A percentile compares a stretch with the other conserved stretches of the same genome.
Evolutionary conservation across 2,888 invertebrate genomes (phyloP).

Genomic region (Laothoe populi): DNA sequence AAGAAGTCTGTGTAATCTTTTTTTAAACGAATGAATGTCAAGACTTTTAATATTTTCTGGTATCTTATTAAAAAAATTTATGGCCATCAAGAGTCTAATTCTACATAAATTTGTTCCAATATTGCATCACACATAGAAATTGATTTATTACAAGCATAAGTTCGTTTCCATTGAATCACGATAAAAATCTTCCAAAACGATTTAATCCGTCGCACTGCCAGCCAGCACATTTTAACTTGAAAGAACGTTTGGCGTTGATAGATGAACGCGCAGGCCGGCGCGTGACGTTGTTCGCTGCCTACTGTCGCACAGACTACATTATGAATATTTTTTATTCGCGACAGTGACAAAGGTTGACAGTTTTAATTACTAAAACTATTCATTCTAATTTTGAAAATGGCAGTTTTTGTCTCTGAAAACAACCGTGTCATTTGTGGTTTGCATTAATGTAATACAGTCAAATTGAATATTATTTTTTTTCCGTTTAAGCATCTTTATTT

Average conservation of each 20-base stretch:
- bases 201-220: slow-evolving; percentile 31
- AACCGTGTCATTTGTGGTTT: neutral
- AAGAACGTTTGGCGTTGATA: slow-evolving; percentile 34
- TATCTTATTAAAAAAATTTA: too few relatives aligned
- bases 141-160: too few relatives aligned
- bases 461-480: too few relatives aligned
- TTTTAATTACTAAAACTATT: neutral
- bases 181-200: slow-evolving; percentile 28
- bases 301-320: slow-evolving; percentile 3
- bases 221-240: slow-evolving; percentile 29
- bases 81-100: too few relatives aligned
- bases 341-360: neutral
- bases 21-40: too few relatives aligned
- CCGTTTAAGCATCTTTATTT: too few relatives aligned
- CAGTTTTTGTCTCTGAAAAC: neutral
- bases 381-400: neutral
- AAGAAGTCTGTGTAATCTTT: too few relatives aligned
- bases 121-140: too few relatives aligned
- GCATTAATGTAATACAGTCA: too few relatives aligned
- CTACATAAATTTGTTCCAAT: too few relatives aligned
- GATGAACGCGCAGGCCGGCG: slow-evolving; percentile 27
- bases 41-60: too few relatives aligned
- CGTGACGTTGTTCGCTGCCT: slow-evolving; percentile 10
- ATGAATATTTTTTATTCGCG: slow-evolving; percentile 6
- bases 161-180: slow-evolving; percentile 8